phyloP scores from a whole-genome alignment of 37 sponge, comb jelly and placozoan genomes.

The Mnemiopsis leidyi region DNA sequence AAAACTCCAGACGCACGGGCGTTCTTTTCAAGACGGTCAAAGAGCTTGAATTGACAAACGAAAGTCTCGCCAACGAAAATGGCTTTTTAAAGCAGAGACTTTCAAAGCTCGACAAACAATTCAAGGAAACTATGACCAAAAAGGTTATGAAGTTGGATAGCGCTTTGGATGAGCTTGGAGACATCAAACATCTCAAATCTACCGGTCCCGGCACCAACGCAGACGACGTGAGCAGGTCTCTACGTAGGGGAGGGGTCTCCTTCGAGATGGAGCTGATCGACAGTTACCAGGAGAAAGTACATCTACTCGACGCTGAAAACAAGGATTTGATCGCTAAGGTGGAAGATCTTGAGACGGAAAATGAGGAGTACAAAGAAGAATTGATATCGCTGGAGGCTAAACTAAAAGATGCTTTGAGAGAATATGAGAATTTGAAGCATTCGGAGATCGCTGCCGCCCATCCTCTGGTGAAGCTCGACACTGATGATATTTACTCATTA shows the following conservation, averaged over 20 bases:
- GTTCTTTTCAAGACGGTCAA: slow-evolving; percentile 45
- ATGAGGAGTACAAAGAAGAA: slow-evolving; percentile 41
- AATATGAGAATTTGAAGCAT: background rate
- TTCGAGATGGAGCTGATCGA: slow-evolving; percentile 62
- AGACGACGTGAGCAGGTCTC: background rate
- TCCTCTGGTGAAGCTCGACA: slow-evolving; percentile 23
- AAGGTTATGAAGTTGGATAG: slow-evolving; percentile 15
- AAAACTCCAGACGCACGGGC: background rate
- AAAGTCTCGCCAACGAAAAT: slow-evolving; percentile 1
- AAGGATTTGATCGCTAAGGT: slow-evolving; percentile 31
- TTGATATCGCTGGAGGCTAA: background rate
- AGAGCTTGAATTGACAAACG: background rate
- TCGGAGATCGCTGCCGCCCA: background rate
- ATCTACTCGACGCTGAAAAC: background rate
- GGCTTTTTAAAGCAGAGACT: slow-evolving; percentile 49
- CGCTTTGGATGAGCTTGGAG: slow-evolving; percentile 38
- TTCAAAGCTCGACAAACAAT: slow-evolving; percentile 29
- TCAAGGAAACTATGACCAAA: background rate
- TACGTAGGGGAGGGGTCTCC: background rate
- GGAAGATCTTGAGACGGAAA: background rate
- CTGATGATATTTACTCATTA: background rate
- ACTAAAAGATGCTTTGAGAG: background rate
- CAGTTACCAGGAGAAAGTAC: slow-evolving; percentile 40
- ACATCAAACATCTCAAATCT: slow-evolving; percentile 10
- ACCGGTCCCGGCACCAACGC: background rate